These are phyloP conservation scores for Hyles vespertilio DNA, from an alignment of 1,140 invertebrate species.

Conservation along the genomic window DNA sequence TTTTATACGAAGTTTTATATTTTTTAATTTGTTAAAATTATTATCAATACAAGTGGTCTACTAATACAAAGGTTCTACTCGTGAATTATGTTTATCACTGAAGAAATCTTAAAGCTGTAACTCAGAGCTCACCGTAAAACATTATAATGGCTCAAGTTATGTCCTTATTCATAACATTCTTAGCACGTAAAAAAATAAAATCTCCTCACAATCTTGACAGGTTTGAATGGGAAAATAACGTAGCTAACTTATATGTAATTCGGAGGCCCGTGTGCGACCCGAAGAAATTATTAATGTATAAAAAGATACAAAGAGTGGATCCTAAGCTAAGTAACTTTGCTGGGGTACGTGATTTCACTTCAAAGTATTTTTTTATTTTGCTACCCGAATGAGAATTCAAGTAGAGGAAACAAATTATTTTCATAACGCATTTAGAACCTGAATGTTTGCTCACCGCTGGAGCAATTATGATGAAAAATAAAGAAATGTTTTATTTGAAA, in stretches of 20 bases:
- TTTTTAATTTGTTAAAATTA: too few species aligned
- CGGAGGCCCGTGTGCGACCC: slow-evolving; percentile 30
- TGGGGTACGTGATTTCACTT: slow-evolving; percentile 45
- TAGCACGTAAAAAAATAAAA: slow-evolving; percentile 59
- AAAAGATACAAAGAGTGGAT: slow-evolving; percentile 48
- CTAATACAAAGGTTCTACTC: too few species aligned
- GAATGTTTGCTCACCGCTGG: slow-evolving; percentile 19
- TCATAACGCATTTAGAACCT: slow-evolving; percentile 24
- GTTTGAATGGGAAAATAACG: slow-evolving; percentile 45
- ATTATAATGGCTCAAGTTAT: slow-evolving; percentile 36
- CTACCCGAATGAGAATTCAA: slow-evolving; percentile 37
- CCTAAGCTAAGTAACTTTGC: slow-evolving; percentile 44
- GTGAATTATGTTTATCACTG: too few species aligned
- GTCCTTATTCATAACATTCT: slow-evolving; percentile 51
- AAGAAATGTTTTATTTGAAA: slow-evolving; percentile 10
- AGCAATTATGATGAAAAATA: slow-evolving; percentile 14
- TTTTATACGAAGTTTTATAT: too few species aligned
- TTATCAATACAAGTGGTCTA: too few species aligned
- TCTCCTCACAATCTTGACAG: slow-evolving; percentile 47
- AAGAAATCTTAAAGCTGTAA: not conserved
- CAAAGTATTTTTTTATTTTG: slow-evolving; percentile 37
- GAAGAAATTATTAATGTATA: slow-evolving; percentile 52
- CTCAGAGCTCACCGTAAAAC: slow-evolving; percentile 19
- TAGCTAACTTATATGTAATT: slow-evolving; percentile 45
- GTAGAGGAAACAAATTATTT: slow-evolving; percentile 33